Evolutionary conservation across 2,888 invertebrate genomes (phyloP).

Genomic region (Diogma glabrata): DNA sequence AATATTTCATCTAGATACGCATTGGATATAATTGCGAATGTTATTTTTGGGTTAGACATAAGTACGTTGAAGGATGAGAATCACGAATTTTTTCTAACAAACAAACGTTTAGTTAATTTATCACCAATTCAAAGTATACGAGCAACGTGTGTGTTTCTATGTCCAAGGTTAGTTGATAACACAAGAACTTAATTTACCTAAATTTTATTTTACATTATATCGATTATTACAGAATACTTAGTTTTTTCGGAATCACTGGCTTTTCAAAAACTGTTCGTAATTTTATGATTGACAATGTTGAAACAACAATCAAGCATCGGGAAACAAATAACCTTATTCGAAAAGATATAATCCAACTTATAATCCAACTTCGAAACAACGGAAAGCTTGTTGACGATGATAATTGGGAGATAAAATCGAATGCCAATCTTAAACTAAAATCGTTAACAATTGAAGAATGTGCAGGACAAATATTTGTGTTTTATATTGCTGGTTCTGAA

Average conservation of each 20-base stretch:
- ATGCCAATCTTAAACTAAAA: constrained; percentile 23
- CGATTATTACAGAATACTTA: too few relatives aligned
- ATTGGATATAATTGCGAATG: constrained; percentile 37
- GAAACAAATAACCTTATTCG: constrained; percentile 32
- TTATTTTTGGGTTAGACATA: constrained; percentile 38
- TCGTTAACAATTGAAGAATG: constrained; percentile 31
- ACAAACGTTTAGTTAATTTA: constrained; percentile 18
- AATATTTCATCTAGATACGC: constrained; percentile 27
- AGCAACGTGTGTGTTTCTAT: constrained; percentile 23
- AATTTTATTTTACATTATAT: too few relatives aligned
- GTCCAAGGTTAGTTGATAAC: constrained; percentile 29
- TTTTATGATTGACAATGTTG: constrained; percentile 31
- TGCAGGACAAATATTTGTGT: constrained; percentile 33
- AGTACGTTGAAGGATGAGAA: constrained; percentile 33
- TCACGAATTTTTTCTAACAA: constrained; percentile 30
- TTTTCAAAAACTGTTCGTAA: too few relatives aligned
- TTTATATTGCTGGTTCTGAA: constrained; percentile 39
- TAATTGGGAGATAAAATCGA: constrained; percentile 27
- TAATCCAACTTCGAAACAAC: constrained; percentile 36
- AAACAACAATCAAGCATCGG: constrained; percentile 34
- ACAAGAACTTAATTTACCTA: too few relatives aligned
- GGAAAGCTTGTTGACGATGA: constrained; percentile 29
- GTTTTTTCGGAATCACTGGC: too few relatives aligned
- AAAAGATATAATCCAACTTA: constrained; percentile 38
- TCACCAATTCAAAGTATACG: constrained; percentile 18